A percentile compares a stretch with the other conserved stretches of the same genome.
These are phyloP conservation scores for Dysidea cf. avara DNA, from an alignment of 37 sponge, comb jelly and placozoan species.

Conservation along the genomic window DNA sequence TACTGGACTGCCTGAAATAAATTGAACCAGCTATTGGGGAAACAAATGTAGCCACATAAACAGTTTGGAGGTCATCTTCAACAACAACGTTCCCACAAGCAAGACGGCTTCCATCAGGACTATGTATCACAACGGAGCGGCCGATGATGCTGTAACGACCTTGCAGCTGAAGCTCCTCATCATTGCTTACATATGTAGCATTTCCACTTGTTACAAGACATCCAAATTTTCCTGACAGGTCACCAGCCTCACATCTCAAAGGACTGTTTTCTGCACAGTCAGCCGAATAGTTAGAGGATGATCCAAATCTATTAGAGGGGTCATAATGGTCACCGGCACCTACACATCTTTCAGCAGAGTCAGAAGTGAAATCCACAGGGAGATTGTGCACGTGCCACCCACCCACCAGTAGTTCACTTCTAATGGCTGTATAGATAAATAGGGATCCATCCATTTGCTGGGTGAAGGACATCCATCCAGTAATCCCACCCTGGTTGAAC, in stretches of 20 bases:
- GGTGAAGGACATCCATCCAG: too few relatives aligned
- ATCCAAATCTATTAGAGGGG: conserved; percentile 8
- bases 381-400: conserved; percentile 63
- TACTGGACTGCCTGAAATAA: conserved; percentile 32
- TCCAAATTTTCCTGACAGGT: conserved; percentile 15
- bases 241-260: conserved; percentile 26
- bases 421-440: too few relatives aligned
- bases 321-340: conserved; percentile 48
- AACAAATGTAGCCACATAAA: conserved; percentile 23
- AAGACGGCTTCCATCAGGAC: not conserved
- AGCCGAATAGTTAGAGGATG: not conserved
- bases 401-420: too few relatives aligned
- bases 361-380: conserved; percentile 44
- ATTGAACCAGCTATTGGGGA: conserved; percentile 52
- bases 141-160: conserved; percentile 51
- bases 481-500: too few relatives aligned
- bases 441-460: too few relatives aligned
- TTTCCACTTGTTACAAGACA: not conserved
- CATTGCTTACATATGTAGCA: too few relatives aligned
- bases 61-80: conserved; percentile 10
- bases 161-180: not conserved
- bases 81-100: conserved; percentile 49
- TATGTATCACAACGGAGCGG: conserved; percentile 48
- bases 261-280: conserved; percentile 1
- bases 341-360: conserved; percentile 31